These are phyloP conservation scores for Diorhabda sublineata DNA, from an alignment of 1,140 invertebrate genomes.

Conservation along the genomic window DNA sequence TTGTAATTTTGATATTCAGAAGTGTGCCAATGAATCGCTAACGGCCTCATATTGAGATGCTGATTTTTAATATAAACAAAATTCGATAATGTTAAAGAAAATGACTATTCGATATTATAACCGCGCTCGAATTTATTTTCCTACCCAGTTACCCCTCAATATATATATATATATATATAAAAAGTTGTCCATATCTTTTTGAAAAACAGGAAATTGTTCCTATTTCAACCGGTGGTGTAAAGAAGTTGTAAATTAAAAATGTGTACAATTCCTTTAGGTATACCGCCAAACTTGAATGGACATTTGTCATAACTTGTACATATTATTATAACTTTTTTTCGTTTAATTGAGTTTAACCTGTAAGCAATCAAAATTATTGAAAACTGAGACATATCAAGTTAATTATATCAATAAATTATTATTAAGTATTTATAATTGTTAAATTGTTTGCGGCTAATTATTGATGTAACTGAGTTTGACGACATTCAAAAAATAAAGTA, in stretches of 20 bases:
- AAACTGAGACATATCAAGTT: conserved; percentile 2
- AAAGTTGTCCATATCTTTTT: neutral
- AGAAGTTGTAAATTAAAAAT: neutral
- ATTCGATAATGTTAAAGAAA: neutral
- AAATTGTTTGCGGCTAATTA: too few species aligned
- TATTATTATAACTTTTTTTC: neutral
- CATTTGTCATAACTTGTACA: neutral
- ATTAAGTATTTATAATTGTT: neutral
- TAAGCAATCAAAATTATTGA: conserved; percentile 1
- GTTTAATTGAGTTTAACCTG: neutral
- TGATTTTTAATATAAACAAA: neutral
- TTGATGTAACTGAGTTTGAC: too few species aligned
- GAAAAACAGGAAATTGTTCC: neutral
- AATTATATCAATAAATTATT: neutral
- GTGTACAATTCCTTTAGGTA: neutral
- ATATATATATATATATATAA: neutral
- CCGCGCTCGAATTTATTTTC: too few species aligned
- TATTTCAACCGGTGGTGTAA: neutral
- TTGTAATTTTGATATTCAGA: neutral
- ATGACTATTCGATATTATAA: too few species aligned
- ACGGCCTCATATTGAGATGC: neutral
- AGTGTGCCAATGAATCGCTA: neutral
- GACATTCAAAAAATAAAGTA: too few species aligned
- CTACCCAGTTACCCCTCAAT: neutral
- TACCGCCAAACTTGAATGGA: neutral